Evolutionary conservation across 1,140 invertebrate genomes (phyloP), one percentile per base, ranked within the genome.

Genomic region (Brachionus rotundiformis): DNA sequence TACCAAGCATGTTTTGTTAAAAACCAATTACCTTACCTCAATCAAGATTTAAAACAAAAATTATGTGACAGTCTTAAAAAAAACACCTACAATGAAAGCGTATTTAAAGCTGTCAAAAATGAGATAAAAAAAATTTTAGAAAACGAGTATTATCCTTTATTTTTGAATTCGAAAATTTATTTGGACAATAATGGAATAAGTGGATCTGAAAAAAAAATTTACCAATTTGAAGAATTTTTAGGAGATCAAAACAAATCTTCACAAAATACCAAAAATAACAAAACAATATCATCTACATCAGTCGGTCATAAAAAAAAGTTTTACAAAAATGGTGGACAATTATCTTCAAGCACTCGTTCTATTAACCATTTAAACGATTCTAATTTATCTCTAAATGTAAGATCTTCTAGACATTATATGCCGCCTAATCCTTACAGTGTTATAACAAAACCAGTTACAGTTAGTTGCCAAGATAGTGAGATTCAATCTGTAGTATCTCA

Each of bases 1-100:
- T 79, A 79, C 36, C 44, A 79, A 3, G 47, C 76, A 0, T 79
- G 76, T 39, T 79, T 79, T 23, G 76, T 79, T 2, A 79, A 79
- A 63, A 54, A 79, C 36, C 47, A 79, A 31, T 19, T 79, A 5
- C 76, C 76, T 33, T 41, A 79, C 25, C 27, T 79, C 11, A 79
- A 79, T 19, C 7, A 19, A 39, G 76, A 79, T 2, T n/a, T 79
- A n/a, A 79, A 79, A 25, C 47, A 54, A 36, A 79, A 79, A 13
- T 25, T 79, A 1, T 59, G 59, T 29, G 76, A 79, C n/a, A 59
- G 47, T 59, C 47, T 79, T 5, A 54, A 59, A 79, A 79, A 79
- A 59, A 23, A 7, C 16, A 79, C 76, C 31, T 79, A 79, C 29
- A 79, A 79, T 27, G 76, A 79, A n/a, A 33, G 25, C n/a, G 27